Percentiles rank a stretch among this genome's conserved stretches.
These are phyloP conservation scores for Eupithecia subumbrata DNA, from an alignment of 2,888 invertebrate species.

Conservation along the genomic window DNA sequence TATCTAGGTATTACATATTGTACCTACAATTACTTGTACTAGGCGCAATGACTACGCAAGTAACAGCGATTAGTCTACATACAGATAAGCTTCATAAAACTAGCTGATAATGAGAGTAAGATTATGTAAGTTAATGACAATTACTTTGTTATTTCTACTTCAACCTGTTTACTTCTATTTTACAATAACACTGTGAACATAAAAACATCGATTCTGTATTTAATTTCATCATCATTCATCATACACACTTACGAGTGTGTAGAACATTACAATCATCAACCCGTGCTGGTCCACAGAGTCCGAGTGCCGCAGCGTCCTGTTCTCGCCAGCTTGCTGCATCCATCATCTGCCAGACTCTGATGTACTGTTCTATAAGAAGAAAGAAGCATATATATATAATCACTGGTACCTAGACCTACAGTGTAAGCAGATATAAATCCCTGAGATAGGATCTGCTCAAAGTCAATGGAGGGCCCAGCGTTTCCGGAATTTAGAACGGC, in stretches of 20 bases:
- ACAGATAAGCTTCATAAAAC: slow-evolving; percentile 29
- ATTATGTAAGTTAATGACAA: slow-evolving; percentile 25
- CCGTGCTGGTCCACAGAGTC: not conserved
- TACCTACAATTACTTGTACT: slow-evolving; percentile 8
- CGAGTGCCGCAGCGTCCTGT: not conserved
- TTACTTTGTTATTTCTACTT: slow-evolving; percentile 32
- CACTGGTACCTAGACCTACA: not conserved
- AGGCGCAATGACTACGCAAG: slow-evolving; percentile 9
- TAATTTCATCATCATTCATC: not conserved
- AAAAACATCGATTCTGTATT: not conserved
- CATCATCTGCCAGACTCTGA: not conserved
- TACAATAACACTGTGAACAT: not conserved
- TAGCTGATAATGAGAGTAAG: slow-evolving; percentile 23
- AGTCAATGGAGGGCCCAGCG: not conserved
- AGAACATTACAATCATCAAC: not conserved
- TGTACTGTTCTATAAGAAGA: not conserved
- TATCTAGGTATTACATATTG: not conserved
- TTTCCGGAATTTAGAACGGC: slow-evolving; percentile 24
- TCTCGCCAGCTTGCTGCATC: not conserved
- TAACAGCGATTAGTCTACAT: slow-evolving; percentile 5
- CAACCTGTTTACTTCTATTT: slow-evolving; percentile 20
- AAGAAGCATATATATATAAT: not conserved
- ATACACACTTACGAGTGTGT: not conserved
- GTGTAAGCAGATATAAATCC: slow-evolving; percentile 9
- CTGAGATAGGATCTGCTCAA: slow-evolving; percentile 4